phyloP scores from a whole-genome alignment of 2,113 vertebrate genomes.

The Pterophyllum scalare region DNA sequence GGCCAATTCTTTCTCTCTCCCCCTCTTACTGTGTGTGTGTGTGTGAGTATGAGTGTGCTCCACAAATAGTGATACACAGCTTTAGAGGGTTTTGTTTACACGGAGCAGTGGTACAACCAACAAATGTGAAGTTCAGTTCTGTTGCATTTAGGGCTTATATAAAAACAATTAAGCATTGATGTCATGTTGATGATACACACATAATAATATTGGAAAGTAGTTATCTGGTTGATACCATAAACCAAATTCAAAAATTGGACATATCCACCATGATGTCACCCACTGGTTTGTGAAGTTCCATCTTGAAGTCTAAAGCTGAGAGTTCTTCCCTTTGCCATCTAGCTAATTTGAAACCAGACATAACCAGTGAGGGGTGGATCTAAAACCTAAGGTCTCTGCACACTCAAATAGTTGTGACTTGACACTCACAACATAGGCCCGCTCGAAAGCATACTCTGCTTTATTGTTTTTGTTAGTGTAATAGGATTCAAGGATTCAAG shows the following conservation, averaged over 20 bases:
- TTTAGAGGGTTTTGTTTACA: conserved; percentile 26
- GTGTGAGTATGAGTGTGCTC: background rate
- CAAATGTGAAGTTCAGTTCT: background rate
- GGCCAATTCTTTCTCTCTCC: conserved; percentile 21
- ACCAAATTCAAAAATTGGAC: background rate
- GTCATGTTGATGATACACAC: background rate
- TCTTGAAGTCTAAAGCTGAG: background rate
- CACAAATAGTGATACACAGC: conserved; percentile 4
- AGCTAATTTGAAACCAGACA: background rate
- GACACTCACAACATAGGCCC: rapidly evolving
- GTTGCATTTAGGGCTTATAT: background rate
- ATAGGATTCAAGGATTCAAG: too few relatives aligned
- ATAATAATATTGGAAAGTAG: background rate
- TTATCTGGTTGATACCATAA: background rate
- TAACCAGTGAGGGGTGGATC: background rate
- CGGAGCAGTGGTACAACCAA: background rate
- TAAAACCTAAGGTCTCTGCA: background rate
- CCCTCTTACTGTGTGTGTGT: background rate
- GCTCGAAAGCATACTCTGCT: background rate
- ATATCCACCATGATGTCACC: background rate
- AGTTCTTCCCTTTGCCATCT: background rate
- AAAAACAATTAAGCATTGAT: background rate
- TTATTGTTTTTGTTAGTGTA: too few relatives aligned
- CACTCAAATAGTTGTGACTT: background rate
- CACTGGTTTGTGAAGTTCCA: background rate